phyloP scores from a whole-genome alignment of 2,888 invertebrate species.

The Oconnorella tubifera region DNA sequence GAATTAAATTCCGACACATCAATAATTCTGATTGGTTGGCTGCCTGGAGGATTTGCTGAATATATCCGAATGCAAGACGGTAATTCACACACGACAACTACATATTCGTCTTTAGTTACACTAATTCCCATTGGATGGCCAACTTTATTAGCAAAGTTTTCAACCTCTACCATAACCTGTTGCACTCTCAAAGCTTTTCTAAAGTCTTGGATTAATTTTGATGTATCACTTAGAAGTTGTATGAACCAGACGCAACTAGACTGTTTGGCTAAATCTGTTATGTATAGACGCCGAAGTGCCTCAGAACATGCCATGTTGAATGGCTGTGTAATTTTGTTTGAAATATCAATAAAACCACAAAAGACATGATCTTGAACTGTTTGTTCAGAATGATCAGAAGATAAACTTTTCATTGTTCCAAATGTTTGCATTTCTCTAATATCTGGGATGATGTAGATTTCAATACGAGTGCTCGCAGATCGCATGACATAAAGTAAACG shows the following conservation, averaged over 20 bases:
- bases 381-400: constrained; percentile 1
- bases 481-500: constrained; percentile 7
- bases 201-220: background rate
- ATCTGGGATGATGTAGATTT: constrained; percentile 13
- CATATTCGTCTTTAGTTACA: constrained; percentile 12
- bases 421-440: background rate
- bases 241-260: constrained; percentile 15
- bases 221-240: background rate
- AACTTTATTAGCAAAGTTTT: constrained; percentile 6
- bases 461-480: constrained; percentile 3
- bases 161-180: background rate
- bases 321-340: background rate
- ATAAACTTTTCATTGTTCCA: too few species aligned
- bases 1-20: background rate
- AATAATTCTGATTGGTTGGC: background rate
- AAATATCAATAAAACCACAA: background rate
- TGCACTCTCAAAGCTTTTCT: background rate
- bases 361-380: constrained; percentile 9
- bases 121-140: constrained; percentile 10
- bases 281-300: background rate
- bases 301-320: constrained; percentile 15
- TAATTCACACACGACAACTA: constrained; percentile 8
- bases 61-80: constrained; percentile 10
- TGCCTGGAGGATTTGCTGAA: background rate
- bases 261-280: constrained; percentile 9